These are phyloP conservation scores for Busseola fusca DNA, from an alignment of 2,888 invertebrate genomes.

Conservation along the genomic window DNA sequence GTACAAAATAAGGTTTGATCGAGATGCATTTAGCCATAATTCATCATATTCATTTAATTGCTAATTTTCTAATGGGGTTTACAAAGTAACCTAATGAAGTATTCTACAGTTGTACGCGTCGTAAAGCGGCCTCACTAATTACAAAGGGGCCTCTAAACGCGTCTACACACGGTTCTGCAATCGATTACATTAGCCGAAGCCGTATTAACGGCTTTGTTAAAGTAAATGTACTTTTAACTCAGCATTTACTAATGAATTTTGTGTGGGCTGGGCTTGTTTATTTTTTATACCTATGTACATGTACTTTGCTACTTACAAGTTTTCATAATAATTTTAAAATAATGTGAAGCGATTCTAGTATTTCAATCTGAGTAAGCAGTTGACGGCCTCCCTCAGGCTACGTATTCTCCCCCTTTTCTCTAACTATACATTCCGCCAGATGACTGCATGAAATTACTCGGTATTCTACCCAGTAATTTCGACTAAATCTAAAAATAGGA, in stretches of 20 bases:
- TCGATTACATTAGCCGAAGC: slow-evolving; percentile 50
- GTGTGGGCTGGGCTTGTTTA: slow-evolving; percentile 13
- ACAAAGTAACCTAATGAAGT: slow-evolving; percentile 18
- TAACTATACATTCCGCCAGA: neutral
- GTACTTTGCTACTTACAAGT: neutral
- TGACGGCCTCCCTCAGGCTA: neutral
- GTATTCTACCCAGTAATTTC: neutral
- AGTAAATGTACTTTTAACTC: slow-evolving; percentile 34
- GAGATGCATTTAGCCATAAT: neutral
- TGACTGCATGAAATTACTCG: neutral
- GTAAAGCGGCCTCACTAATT: slow-evolving; percentile 37
- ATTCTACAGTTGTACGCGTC: slow-evolving; percentile 17
- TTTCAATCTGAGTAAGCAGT: neutral
- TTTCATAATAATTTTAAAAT: neutral
- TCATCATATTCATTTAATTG: neutral
- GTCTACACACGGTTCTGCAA: slow-evolving; percentile 38
- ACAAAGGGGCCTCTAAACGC: slow-evolving; percentile 34
- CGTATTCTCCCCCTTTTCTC: neutral
- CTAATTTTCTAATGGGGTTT: slow-evolving; percentile 8
- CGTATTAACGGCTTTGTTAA: slow-evolving; percentile 43
- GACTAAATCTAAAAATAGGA: neutral
- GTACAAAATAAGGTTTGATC: slow-evolving; percentile 1
- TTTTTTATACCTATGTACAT: slow-evolving; percentile 17
- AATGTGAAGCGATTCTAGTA: neutral
- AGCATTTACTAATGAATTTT: slow-evolving; percentile 32